A percentile compares a stretch with the other conserved stretches of the same genome.
Conservation (phyloP, 2,888 invertebrate genomes). For the Volucella zonaria region DNA sequence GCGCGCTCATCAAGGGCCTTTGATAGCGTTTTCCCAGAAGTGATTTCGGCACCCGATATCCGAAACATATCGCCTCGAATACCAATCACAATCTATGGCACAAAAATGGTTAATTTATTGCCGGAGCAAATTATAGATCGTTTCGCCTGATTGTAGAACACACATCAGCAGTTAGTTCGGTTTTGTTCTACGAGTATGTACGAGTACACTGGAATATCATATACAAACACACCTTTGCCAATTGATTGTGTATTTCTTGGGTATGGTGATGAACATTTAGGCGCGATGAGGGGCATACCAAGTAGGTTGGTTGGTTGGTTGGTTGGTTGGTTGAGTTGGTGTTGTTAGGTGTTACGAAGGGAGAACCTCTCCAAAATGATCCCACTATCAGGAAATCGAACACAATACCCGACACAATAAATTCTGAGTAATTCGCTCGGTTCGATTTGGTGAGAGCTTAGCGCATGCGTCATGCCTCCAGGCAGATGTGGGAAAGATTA, state of each 20-base stretch:
- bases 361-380: conserved; percentile 43
- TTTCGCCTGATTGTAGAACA: conserved; percentile 66
- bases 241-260: conserved; percentile 29
- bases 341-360: conserved; percentile 36
- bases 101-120: conserved; percentile 72
- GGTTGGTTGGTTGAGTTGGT: neutral
- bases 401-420: conserved; percentile 68
- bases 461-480: conserved; percentile 68
- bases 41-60: conserved; percentile 67
- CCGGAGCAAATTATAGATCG: conserved; percentile 72
- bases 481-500: conserved; percentile 73
- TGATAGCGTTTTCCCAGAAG: conserved; percentile 65
- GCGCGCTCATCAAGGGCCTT: conserved; percentile 61
- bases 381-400: conserved; percentile 70
- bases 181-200: conserved; percentile 37
- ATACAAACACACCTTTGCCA: conserved; percentile 17
- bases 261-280: neutral
- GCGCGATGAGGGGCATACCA: conserved; percentile 57
- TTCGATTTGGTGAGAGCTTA: conserved; percentile 65
- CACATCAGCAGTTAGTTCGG: conserved; percentile 42
- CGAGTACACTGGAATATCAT: neutral
- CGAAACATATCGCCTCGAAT: conserved; percentile 59
- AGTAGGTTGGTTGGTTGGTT: conserved; percentile 39
- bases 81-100: conserved; percentile 70
- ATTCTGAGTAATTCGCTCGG: conserved; percentile 65